These are phyloP conservation scores for Piprites chloris DNA, from an alignment of 2,113 vertebrate species.

Conservation along the genomic window DNA sequence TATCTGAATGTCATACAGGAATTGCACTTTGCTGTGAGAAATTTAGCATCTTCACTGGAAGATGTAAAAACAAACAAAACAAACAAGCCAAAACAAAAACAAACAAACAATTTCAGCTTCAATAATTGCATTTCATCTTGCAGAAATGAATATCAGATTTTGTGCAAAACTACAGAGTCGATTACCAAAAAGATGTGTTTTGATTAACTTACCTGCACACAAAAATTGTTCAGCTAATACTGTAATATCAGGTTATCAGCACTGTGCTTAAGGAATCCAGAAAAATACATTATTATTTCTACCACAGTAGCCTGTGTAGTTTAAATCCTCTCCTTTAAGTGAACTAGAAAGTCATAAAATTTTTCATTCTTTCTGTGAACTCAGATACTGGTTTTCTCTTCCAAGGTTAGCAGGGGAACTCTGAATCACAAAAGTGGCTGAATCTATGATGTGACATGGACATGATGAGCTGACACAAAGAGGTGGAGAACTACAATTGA, in stretches of 20 bases:
- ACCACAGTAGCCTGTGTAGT: background rate
- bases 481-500: background rate
- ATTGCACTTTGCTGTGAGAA: background rate
- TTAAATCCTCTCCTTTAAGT: background rate
- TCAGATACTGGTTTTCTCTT: background rate
- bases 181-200: background rate
- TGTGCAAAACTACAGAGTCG: background rate
- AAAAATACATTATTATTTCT: background rate
- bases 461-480: background rate
- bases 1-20: background rate
- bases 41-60: background rate
- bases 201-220: background rate
- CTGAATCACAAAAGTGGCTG: background rate
- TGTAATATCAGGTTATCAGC: background rate
- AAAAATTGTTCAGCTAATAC: background rate
- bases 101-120: background rate
- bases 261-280: background rate
- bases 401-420: background rate
- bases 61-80: background rate
- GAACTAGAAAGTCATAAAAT: background rate
- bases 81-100: background rate
- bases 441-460: background rate
- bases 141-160: background rate
- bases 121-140: background rate
- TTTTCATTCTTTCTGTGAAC: background rate